These are phyloP conservation scores for Gadus macrocephalus DNA, from an alignment of 2,113 vertebrate species.

Conservation along the genomic window DNA sequence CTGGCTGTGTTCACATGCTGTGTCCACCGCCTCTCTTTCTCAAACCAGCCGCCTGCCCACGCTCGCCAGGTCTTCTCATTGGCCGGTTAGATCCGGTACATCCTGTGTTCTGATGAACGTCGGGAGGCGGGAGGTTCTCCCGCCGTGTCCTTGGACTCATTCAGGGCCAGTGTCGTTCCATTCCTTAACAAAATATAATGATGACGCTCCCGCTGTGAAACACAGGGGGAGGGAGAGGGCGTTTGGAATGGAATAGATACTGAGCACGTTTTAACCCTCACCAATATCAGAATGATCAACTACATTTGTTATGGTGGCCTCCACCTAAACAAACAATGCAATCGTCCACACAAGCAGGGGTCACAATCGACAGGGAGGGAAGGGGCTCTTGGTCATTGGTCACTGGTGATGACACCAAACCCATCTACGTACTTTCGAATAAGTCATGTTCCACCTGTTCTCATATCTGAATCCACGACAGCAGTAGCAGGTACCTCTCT, in stretches of 20 bases:
- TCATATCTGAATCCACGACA: no score
- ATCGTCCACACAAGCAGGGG: no score
- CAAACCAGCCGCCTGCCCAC: no score
- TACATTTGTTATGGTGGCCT: conserved; percentile 12
- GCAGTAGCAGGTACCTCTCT: no score
- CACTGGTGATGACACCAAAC: no score
- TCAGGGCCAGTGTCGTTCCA: conserved; percentile 32
- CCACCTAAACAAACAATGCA: not conserved
- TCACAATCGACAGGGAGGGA: no score
- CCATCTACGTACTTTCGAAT: no score
- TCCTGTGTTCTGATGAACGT: conserved; percentile 22
- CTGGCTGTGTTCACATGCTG: no score
- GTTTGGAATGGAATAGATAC: conserved; percentile 18
- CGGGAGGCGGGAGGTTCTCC: not conserved
- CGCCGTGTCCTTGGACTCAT: conserved; percentile 45
- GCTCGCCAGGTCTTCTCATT: no score
- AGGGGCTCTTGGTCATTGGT: no score
- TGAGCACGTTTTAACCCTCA: conserved; percentile 1
- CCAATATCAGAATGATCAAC: conserved; percentile 14
- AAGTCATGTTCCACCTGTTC: no score
- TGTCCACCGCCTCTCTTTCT: no score
- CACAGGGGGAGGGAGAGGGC: conserved; percentile 9
- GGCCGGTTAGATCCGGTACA: not conserved
- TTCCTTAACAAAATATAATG: conserved; percentile 23
- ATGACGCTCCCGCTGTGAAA: conserved; percentile 11